Conservation (phyloP, 2,888 invertebrate species). For the Tenodera sinensis region DNA sequence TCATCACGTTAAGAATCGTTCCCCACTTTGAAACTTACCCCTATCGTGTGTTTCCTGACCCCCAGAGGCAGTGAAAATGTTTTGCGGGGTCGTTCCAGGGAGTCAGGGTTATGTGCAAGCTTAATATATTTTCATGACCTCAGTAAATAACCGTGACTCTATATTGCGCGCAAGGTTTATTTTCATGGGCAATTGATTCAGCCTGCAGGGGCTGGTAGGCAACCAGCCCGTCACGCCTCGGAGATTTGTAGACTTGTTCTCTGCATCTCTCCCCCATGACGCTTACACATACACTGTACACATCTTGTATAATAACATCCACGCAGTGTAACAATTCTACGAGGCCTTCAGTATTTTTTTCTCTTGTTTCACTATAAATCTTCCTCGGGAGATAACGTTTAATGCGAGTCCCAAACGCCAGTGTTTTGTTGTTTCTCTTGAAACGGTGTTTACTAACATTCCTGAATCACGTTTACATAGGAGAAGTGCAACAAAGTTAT, state of each 20-base stretch:
- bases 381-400: background rate
- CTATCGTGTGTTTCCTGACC: background rate
- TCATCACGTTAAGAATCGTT: background rate
- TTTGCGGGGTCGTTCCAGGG: background rate
- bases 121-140: conserved; percentile 9
- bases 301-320: background rate
- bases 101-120: background rate
- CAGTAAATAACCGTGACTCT: conserved; percentile 5
- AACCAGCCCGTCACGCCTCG: background rate
- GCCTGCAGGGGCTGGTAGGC: background rate
- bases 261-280: background rate
- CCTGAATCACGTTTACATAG: too few species aligned
- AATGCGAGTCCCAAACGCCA: background rate
- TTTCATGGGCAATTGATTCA: conserved; percentile 19
- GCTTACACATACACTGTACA: background rate
- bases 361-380: background rate
- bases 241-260: background rate
- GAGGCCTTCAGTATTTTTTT: background rate
- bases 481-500: too few species aligned
- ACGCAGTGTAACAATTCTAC: background rate
- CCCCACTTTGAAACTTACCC: background rate
- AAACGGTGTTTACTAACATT: too few species aligned
- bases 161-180: conserved; percentile 16
- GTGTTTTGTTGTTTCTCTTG: background rate
- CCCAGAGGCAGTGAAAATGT: background rate